Conservation (phyloP, 2,797 vertebrate species). For the Poeciliopsis infans region DNA sequence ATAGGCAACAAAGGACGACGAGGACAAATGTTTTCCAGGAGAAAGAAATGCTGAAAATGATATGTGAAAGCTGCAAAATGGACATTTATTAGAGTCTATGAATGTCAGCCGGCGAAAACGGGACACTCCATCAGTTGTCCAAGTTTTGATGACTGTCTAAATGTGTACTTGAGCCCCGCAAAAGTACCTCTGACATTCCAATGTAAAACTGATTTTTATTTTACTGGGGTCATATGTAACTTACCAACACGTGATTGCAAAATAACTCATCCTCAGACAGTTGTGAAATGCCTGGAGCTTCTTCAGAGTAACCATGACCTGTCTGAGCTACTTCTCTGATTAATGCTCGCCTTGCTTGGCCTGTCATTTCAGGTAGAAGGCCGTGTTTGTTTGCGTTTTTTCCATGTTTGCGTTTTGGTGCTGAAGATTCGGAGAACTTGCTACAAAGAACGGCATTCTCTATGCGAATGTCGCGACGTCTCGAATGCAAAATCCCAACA, state of each 20-base stretch:
- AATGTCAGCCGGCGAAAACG: conserved; percentile 12
- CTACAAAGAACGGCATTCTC: not conserved
- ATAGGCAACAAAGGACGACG: conserved; percentile 67
- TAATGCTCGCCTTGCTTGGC: not conserved
- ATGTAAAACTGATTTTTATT: not conserved
- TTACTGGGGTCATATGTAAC: not conserved
- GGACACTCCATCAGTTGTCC: conserved; percentile 31
- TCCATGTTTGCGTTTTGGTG: conserved; percentile 24
- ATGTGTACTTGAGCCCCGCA: not conserved
- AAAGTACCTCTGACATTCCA: not conserved
- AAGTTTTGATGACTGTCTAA: conserved; percentile 2
- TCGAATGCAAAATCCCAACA: not conserved
- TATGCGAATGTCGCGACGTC: not conserved
- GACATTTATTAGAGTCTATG: not conserved
- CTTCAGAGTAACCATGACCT: not conserved
- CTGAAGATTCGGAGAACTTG: conserved; percentile 27
- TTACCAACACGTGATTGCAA: not conserved
- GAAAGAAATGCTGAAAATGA: not conserved
- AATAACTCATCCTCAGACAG: not conserved
- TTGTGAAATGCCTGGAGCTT: not conserved
- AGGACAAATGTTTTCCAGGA: conserved; percentile 44
- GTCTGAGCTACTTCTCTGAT: not conserved
- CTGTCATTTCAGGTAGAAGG: not conserved
- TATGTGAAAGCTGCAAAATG: not conserved
- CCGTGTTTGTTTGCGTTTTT: not conserved